These are phyloP conservation scores for Aleadryas rufinucha DNA, from an alignment of 2,113 vertebrate genomes.

Conservation along the genomic window DNA sequence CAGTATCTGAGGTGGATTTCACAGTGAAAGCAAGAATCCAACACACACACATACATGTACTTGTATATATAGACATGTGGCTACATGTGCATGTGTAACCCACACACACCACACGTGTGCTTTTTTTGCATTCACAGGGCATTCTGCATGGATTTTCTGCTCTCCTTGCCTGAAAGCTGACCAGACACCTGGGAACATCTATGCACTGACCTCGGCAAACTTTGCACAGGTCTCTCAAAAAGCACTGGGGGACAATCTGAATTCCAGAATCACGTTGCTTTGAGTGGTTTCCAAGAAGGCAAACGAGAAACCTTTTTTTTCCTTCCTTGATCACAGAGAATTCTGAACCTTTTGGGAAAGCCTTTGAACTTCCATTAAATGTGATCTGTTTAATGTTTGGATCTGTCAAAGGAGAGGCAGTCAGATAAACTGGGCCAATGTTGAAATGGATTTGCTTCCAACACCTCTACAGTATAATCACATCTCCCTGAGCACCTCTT, in stretches of 20 bases:
- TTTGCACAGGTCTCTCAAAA: not conserved
- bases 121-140: not conserved
- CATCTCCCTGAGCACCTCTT: not conserved
- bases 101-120: not conserved
- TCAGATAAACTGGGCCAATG: not conserved
- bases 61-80: not conserved
- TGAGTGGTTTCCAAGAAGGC: slow-evolving; percentile 44
- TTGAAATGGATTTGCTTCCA: slow-evolving; percentile 14
- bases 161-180: not conserved
- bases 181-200: not conserved
- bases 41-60: too few relatives aligned
- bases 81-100: not conserved
- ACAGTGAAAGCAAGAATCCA: not conserved
- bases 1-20: not conserved
- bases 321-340: not conserved
- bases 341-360: slow-evolving; percentile 38
- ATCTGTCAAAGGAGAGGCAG: not conserved
- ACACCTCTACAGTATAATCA: not conserved
- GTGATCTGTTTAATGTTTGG: slow-evolving; percentile 66
- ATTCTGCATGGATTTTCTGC: not conserved
- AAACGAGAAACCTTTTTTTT: not conserved
- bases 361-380: slow-evolving; percentile 67
- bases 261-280: slow-evolving; percentile 11
- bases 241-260: not conserved
- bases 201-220: not conserved